Conservation (phyloP, 1,140 invertebrate species). For the Chrysoperla carnea region DNA sequence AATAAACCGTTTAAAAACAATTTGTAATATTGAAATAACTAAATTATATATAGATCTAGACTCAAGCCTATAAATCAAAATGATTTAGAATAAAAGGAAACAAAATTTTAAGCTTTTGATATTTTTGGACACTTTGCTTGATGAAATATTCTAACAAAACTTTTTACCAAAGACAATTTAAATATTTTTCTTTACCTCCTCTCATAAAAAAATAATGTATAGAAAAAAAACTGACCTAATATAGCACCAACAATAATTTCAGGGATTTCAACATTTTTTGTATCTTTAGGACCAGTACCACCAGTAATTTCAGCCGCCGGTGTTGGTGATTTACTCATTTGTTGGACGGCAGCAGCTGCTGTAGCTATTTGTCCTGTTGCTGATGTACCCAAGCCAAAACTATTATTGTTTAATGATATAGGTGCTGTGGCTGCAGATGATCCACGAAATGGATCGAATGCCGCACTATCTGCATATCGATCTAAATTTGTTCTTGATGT, state of each 20-base stretch:
- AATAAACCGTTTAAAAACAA: too few relatives aligned
- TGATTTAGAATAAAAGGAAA: too few relatives aligned
- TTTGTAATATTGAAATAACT: too few relatives aligned
- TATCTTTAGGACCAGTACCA: constrained; percentile 41
- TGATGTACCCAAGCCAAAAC: constrained; percentile 54
- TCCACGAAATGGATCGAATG: constrained; percentile 53
- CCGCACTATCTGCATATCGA: constrained; percentile 43
- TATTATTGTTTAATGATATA: constrained; percentile 56
- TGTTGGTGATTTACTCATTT: constrained; percentile 69
- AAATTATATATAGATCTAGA: too few relatives aligned
- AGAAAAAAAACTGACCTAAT: constrained; percentile 49
- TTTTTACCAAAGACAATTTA: too few relatives aligned
- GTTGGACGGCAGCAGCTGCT: constrained; percentile 52
- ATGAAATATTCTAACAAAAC: too few relatives aligned
- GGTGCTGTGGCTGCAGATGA: constrained; percentile 45
- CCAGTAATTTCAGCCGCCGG: constrained; percentile 51
- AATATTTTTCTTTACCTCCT: too few relatives aligned
- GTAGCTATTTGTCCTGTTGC: constrained; percentile 61
- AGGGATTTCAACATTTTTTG: constrained; percentile 82
- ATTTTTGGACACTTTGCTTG: too few relatives aligned
- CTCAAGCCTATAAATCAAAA: too few relatives aligned
- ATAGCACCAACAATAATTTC: constrained; percentile 94
- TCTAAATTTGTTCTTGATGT: constrained; percentile 44
- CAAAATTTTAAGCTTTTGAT: too few relatives aligned
- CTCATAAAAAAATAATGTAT: too few relatives aligned